A percentile compares a stretch with the other conserved stretches of the same genome.
These are phyloP conservation scores for Apotomis turbidana DNA, from an alignment of 2,888 invertebrate species.

Conservation along the genomic window DNA sequence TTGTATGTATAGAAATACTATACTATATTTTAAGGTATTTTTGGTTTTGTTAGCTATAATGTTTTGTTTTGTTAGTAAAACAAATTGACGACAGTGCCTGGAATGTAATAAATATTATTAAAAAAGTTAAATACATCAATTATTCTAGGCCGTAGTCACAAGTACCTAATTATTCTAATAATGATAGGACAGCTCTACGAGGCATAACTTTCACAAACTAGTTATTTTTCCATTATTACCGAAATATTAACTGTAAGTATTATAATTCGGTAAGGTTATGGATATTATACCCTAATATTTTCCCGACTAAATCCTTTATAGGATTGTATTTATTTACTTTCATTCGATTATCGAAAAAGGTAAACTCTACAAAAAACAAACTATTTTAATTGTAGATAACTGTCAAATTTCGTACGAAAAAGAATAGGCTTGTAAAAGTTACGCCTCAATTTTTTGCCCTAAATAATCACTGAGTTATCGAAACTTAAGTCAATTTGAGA, in stretches of 20 bases:
- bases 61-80: too few species aligned
- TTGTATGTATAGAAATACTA: too few species aligned
- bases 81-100: conserved; percentile 43
- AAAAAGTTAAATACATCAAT: conserved; percentile 36
- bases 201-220: not conserved
- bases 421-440: conserved; percentile 1
- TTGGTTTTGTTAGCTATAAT: conserved; percentile 41
- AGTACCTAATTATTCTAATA: conserved; percentile 8
- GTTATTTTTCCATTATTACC: not conserved
- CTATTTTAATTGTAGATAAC: not conserved
- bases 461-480: conserved; percentile 28
- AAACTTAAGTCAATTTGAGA: conserved; percentile 9
- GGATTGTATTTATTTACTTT: too few species aligned
- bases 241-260: not conserved
- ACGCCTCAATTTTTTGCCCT: not conserved
- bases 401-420: not conserved
- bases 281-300: not conserved
- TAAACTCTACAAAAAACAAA: not conserved
- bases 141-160: conserved; percentile 17
- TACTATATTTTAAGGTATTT: not conserved
- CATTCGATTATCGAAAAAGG: not conserved
- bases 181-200: not conserved
- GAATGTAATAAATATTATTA: conserved; percentile 54
- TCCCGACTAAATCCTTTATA: not conserved
- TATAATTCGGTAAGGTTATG: not conserved